Conservation (phyloP, 2,797 vertebrate genomes). For the Poeciliopsis presidionis region DNA sequence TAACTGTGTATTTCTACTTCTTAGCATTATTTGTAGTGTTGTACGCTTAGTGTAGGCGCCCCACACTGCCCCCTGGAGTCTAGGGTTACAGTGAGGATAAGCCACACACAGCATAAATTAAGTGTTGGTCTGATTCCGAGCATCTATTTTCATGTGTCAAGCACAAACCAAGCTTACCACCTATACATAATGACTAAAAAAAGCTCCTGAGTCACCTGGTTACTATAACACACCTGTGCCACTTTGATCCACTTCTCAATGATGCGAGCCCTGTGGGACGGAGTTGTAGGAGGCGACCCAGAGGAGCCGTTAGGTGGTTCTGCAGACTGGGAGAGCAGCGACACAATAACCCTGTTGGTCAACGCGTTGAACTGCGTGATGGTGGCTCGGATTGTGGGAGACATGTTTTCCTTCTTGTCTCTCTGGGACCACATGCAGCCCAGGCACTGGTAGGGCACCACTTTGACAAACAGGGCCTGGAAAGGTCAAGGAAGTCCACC, state of each 20-base stretch:
- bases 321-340: constrained; percentile 73
- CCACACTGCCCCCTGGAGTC: background rate
- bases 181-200: background rate
- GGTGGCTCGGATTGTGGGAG: constrained; percentile 86
- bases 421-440: constrained; percentile 90
- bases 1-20: no score
- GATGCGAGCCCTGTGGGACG: constrained; percentile 78
- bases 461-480: constrained; percentile 84
- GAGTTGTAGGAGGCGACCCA: constrained; percentile 47
- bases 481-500: background rate
- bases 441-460: constrained; percentile 86
- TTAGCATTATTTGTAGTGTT: no score
- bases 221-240: constrained; percentile 78
- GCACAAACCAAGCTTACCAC: background rate
- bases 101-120: background rate
- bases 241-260: constrained; percentile 89
- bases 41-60: no score
- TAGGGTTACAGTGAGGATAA: background rate
- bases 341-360: constrained; percentile 84
- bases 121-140: background rate
- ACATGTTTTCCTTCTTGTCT: constrained; percentile 84
- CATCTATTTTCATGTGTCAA: background rate
- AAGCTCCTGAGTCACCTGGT: background rate
- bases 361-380: constrained; percentile 88
- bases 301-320: constrained; percentile 65